Percentiles rank a stretch among this genome's conserved stretches.
Conservation (phyloP, 2,888 invertebrate genomes). For the Cataglyphis cursor region DNA sequence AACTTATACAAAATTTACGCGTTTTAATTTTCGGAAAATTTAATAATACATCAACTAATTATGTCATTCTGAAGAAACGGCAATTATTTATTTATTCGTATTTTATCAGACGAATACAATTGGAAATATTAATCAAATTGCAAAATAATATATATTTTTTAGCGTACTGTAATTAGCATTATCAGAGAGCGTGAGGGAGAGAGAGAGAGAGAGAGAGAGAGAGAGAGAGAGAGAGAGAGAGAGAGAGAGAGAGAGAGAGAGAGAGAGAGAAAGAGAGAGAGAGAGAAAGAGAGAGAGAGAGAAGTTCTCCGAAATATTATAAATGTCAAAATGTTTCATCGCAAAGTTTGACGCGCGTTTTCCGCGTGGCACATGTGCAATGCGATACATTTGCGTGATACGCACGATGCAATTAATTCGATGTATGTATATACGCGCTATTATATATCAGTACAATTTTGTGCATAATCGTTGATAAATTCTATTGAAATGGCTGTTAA, state of each 20-base stretch:
- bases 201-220: too few relatives aligned
- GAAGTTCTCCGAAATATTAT: constrained; percentile 9
- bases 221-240: too few relatives aligned
- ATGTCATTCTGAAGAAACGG: background rate
- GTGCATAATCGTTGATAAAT: constrained; percentile 13
- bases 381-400: background rate
- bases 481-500: constrained; percentile 25
- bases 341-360: background rate
- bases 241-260: too few relatives aligned
- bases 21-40: background rate
- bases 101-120: background rate
- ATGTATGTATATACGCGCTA: background rate
- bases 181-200: background rate
- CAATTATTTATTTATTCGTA: background rate
- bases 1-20: background rate
- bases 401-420: background rate
- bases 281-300: too few relatives aligned
- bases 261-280: too few relatives aligned
- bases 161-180: constrained; percentile 3
- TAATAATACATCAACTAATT: background rate
- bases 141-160: background rate
- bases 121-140: constrained; percentile 27
- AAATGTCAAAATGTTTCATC: constrained; percentile 23
- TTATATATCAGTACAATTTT: background rate
- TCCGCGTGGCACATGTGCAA: background rate